phyloP scores from a whole-genome alignment of 2,113 vertebrate genomes.

The Colius striatus region DNA sequence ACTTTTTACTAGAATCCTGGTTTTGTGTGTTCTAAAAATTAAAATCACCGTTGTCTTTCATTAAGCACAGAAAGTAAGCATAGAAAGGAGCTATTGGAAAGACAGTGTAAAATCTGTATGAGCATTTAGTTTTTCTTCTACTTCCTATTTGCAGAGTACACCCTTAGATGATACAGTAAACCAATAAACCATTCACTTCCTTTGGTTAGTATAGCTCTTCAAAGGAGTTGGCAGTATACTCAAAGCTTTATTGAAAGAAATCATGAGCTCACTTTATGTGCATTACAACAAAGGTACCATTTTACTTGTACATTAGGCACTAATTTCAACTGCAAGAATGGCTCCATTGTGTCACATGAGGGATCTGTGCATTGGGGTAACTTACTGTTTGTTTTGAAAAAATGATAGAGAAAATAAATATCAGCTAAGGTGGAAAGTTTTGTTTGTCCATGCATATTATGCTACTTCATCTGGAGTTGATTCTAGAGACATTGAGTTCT shows the following conservation, averaged over 20 bases:
- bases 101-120: not conserved
- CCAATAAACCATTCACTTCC: not conserved
- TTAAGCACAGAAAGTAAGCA: not conserved
- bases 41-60: not conserved
- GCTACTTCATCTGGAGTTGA: not conserved
- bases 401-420: not conserved
- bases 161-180: not conserved
- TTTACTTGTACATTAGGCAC: not conserved
- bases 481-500: not conserved
- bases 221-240: not conserved
- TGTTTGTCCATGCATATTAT: not conserved
- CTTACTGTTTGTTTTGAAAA: not conserved
- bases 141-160: not conserved
- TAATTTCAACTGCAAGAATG: not conserved
- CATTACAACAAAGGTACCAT: not conserved
- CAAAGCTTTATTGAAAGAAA: not conserved
- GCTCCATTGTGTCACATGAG: not conserved
- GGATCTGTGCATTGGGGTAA: not conserved
- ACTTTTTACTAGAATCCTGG: not conserved
- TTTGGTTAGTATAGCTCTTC: not conserved
- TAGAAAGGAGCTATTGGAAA: not conserved
- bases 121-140: not conserved
- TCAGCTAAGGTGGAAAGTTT: not conserved
- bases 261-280: not conserved
- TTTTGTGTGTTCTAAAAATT: not conserved